A percentile compares a stretch with the other conserved stretches of the same genome.
phyloP scores from a whole-genome alignment of 2,797 vertebrate genomes.

The Falco naumanni region DNA sequence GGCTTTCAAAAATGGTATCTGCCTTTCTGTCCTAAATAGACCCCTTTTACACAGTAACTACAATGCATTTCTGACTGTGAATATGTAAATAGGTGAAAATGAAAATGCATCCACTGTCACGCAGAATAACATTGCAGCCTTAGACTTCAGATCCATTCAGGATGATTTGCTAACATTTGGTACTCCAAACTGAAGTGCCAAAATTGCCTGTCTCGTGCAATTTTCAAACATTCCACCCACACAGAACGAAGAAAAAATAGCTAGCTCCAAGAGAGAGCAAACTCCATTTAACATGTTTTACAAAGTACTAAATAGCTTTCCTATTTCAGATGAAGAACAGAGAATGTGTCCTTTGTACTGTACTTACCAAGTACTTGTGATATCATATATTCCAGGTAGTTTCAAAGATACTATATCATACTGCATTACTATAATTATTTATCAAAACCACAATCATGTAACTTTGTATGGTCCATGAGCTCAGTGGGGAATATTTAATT shows the following conservation, averaged over 20 bases:
- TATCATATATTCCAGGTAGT: constrained; percentile 13
- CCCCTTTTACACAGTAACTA: constrained; percentile 58
- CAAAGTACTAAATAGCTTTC: constrained; percentile 75
- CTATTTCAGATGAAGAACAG: constrained; percentile 62
- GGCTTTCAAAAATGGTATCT: constrained; percentile 59
- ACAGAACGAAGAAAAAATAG: constrained; percentile 67
- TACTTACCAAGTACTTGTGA: constrained; percentile 39
- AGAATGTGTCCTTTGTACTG: constrained; percentile 41
- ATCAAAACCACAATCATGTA: background rate
- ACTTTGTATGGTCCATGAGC: background rate
- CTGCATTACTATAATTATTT: background rate
- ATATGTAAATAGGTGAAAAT: constrained; percentile 78
- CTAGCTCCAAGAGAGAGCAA: constrained; percentile 71
- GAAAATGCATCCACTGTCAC: constrained; percentile 68
- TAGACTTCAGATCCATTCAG: constrained; percentile 76
- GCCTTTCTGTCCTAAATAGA: constrained; percentile 62
- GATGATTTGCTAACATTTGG: constrained; percentile 79
- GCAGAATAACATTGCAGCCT: constrained; percentile 72
- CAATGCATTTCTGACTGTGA: constrained; percentile 63
- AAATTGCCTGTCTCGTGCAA: constrained; percentile 76
- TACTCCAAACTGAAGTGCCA: constrained; percentile 75
- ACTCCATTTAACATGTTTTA: constrained; percentile 78
- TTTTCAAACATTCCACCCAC: constrained; percentile 78
- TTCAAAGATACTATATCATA: constrained; percentile 7
- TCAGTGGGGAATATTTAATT: background rate